Evolutionary conservation across 2,888 invertebrate species (phyloP), one percentile per base, ranked within the genome.

Genomic region (Fragum fragum): DNA sequence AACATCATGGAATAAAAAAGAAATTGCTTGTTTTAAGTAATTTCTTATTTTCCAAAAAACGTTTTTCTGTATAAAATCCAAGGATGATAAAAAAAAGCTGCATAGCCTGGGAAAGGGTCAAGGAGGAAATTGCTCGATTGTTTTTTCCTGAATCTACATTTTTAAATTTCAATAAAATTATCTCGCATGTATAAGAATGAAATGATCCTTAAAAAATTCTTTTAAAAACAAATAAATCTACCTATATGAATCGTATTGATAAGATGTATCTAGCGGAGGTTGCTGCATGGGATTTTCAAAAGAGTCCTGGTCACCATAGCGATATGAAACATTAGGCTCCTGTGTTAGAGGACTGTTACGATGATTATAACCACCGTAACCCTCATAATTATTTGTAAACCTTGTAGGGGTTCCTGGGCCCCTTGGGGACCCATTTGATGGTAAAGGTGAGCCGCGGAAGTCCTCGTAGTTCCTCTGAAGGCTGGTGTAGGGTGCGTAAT

Each of bases 401-500:
- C 90, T 90, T 79, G 88, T 87, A 7, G 90, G 89, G 29, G 88
- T 89, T 26, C 76, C 81, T 0, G 81, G 86, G 26, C 88, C 85
- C 53, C 83, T 61, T 1, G 85, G 85, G 68, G 87, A 87, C 68
- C 84, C 87, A 36, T 87, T 83, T n/a, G 80, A 78, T 11, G 85
- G 85, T 5, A 78, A 66, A 1, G 88, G 86, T 6, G 89, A 87
- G 14, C 86, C 87, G 11, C 77, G 79, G 32, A 78, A 75, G 47
- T 88, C 88, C 7, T 85, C 85, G 36, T 71, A 73, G 63, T 81
- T 81, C 21, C 70, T 71, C 82, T 70, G 85, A 36, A 85, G 77
- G 26, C 89, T 81, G 32, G 89, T 78, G 63, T 90, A 90, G 0
- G 89, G 87, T 42, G 87, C 87, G 75, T 90, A 90, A 77, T 89